These are phyloP conservation scores for Sarcophaga subvicina DNA, from an alignment of 2,888 invertebrate species.

Conservation along the genomic window DNA sequence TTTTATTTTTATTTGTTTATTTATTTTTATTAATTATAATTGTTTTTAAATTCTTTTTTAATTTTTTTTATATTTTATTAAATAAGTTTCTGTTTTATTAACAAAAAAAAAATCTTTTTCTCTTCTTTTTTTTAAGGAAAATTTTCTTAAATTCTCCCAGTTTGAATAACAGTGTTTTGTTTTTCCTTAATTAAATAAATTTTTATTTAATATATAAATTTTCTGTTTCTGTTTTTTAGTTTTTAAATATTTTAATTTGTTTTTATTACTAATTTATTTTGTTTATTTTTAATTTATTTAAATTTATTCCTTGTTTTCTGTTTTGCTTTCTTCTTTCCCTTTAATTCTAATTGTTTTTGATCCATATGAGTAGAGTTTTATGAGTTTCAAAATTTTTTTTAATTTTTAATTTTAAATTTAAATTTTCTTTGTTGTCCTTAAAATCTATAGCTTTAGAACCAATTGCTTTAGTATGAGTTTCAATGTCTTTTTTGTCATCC, in stretches of 20 bases:
- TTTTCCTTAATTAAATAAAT: neutral
- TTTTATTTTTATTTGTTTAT: constrained; percentile 27
- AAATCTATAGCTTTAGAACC: constrained; percentile 74
- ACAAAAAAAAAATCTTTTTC: constrained; percentile 58
- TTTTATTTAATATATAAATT: constrained; percentile 60
- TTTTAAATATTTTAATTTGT: constrained; percentile 33
- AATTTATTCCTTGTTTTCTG: constrained; percentile 57
- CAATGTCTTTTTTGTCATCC: constrained; percentile 51
- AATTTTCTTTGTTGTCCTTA: constrained; percentile 65
- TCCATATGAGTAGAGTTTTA: constrained; percentile 57
- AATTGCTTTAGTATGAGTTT: constrained; percentile 73
- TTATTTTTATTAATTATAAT: constrained; percentile 34
- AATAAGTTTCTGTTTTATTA: constrained; percentile 56
- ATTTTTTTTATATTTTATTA: constrained; percentile 48
- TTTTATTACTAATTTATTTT: constrained; percentile 37
- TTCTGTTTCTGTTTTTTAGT: constrained; percentile 28
- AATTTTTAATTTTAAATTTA: constrained; percentile 49
- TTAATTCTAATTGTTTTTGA: constrained; percentile 65
- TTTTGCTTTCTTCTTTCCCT: neutral
- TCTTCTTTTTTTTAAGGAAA: constrained; percentile 53
- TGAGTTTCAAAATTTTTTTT: constrained; percentile 48
- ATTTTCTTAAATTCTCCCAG: constrained; percentile 33
- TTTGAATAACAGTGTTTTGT: constrained; percentile 63
- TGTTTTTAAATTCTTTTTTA: constrained; percentile 62
- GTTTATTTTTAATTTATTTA: constrained; percentile 47